Evolutionary conservation across 1,140 invertebrate genomes (phyloP), one percentile per base, ranked within the genome.

Genomic region (Diabrotica undecimpunctata): DNA sequence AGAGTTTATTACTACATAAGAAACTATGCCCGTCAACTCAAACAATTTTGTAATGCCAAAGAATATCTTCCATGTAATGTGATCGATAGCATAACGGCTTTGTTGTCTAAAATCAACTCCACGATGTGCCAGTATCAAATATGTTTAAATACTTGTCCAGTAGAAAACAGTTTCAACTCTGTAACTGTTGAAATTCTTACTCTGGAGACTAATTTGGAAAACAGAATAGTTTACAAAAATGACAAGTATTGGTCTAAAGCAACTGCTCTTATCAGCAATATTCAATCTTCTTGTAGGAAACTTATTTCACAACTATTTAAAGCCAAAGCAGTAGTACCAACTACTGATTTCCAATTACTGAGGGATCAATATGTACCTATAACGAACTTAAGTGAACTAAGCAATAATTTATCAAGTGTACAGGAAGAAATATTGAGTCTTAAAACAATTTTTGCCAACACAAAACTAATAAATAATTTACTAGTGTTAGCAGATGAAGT

Each of bases 71-170:
- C 69, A 62, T 38, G 76, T 76, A 59, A 76, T 77, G 66, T 69
- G n/a, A 66, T 73, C 8, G 54, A 77, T 6, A 74, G 77, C 11
- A 75, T 88, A 0, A 81, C 79, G 13, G 77, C 83, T 58, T 75
- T 84, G 14, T 76, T 85, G 53, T 79, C 81, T 5, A 78, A 81
- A 35, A 73, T 82, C 62, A 80, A 53, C 7, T 54, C 83, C 61
- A 74, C 82, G 38, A 77, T 86, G 9, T 83, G 86, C 60, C 88
- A 90, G 69, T 81, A 87, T 39, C 69, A 81, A 63, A 66, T 88
- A 0, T 79, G 87, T 9, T 59, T 90, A 5, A 80, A 87, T 72
- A 81, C 86, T 39, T 86, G 84, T 70, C 87, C 88, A 11, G 77
- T 76, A 65, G 78, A 83, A 66, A 74, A 77, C 36, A 70, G 79